phyloP scores from a whole-genome alignment of 1,140 invertebrate genomes.

The Bombus waltoni region DNA sequence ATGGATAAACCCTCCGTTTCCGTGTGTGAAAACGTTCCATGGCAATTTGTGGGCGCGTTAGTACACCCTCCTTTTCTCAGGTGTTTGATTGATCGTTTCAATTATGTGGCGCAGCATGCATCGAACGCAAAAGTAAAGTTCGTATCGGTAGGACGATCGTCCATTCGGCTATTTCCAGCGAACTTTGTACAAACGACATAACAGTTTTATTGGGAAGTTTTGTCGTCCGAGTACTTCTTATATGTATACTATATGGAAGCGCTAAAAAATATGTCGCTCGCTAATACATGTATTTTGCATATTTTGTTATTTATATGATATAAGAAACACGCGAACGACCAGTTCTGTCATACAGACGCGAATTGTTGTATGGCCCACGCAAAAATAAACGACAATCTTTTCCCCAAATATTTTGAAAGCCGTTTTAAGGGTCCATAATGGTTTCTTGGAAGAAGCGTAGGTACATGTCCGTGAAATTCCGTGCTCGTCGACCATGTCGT shows the following conservation, averaged over 20 bases:
- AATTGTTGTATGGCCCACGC: background rate
- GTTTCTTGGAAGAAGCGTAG: conserved; percentile 53
- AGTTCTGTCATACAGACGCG: background rate
- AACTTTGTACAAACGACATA: background rate
- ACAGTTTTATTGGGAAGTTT: background rate
- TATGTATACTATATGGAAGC: background rate
- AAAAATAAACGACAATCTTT: background rate
- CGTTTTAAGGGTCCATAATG: conserved; percentile 49
- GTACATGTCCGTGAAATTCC: conserved; percentile 57
- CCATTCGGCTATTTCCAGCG: conserved; percentile 48
- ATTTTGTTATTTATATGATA: background rate
- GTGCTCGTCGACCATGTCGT: conserved; percentile 62
- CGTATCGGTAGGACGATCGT: conserved; percentile 45
- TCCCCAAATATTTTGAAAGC: conserved; percentile 34
- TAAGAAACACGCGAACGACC: background rate
- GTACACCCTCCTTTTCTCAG: conserved; percentile 66
- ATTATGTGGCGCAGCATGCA: conserved; percentile 68
- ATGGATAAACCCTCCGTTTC: conserved; percentile 10
- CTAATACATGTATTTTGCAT: background rate
- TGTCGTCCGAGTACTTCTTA: background rate
- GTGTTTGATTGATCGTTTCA: conserved; percentile 74
- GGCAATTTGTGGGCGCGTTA: conserved; percentile 62
- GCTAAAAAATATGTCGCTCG: no score
- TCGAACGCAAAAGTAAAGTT: conserved; percentile 63
- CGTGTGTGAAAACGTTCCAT: conserved; percentile 50